Evolutionary conservation across 1,140 invertebrate species (phyloP).

Genomic region (Littorina saxatilis): DNA sequence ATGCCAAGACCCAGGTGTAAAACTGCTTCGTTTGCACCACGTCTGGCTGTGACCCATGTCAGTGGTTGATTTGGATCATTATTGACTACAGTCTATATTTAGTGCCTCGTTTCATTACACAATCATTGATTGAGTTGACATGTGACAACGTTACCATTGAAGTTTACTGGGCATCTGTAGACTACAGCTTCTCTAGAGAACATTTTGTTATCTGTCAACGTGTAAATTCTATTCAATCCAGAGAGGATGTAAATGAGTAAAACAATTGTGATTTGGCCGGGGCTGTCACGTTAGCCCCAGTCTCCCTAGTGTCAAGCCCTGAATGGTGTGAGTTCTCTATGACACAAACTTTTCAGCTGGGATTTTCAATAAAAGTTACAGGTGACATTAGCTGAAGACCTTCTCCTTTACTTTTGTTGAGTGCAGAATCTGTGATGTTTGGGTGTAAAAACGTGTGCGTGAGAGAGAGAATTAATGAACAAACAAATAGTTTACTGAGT

Average conservation of each 20-base stretch:
- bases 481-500: no score
- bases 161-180: conserved; percentile 36
- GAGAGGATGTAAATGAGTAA: conserved; percentile 39
- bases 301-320: conserved; percentile 39
- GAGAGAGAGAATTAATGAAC: no score
- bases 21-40: conserved; percentile 17
- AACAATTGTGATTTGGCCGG: conserved; percentile 39
- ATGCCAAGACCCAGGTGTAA: neutral
- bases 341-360: conserved; percentile 41
- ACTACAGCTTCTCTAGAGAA: conserved; percentile 32
- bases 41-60: conserved; percentile 27
- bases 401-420: neutral
- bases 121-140: conserved; percentile 28
- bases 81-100: conserved; percentile 15
- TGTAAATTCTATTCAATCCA: conserved; percentile 42
- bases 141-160: conserved; percentile 21
- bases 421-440: neutral
- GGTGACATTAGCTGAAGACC: conserved; percentile 28
- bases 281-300: conserved; percentile 19
- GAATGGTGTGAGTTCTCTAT: conserved; percentile 39
- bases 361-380: conserved; percentile 43
- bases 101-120: conserved; percentile 34
- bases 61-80: conserved; percentile 17
- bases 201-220: conserved; percentile 32
- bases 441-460: neutral